These are phyloP conservation scores for Pyrgilauda ruficollis DNA, from an alignment of 2,113 vertebrate genomes.

Conservation along the genomic window DNA sequence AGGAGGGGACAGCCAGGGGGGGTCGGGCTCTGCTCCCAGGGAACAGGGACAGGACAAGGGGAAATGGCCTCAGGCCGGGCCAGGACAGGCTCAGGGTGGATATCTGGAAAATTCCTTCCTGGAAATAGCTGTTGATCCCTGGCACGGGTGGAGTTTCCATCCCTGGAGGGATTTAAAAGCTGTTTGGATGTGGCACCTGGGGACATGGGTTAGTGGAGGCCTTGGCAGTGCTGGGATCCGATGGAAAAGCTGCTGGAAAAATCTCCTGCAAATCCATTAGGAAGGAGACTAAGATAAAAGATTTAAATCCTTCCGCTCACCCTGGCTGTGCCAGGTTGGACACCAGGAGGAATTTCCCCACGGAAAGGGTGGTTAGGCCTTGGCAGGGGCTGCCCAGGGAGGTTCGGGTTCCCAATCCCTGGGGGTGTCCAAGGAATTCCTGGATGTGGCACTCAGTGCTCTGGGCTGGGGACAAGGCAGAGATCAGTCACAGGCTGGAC, in stretches of 20 bases:
- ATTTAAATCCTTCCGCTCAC: background rate
- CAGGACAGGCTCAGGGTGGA: background rate
- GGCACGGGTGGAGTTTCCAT: background rate
- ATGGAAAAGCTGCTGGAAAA: background rate
- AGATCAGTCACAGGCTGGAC: accelerated
- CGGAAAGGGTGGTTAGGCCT: background rate
- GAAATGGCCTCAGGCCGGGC: background rate
- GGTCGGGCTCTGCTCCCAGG: accelerated
- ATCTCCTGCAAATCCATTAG: background rate
- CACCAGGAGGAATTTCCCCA: accelerated
- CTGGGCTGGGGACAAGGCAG: background rate
- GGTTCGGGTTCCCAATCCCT: background rate
- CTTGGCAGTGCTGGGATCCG: background rate
- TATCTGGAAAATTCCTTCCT: background rate
- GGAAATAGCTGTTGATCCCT: background rate
- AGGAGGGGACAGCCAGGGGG: accelerated
- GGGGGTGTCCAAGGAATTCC: accelerated
- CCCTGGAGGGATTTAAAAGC: background rate
- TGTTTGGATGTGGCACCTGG: background rate
- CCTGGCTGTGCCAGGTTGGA: background rate
- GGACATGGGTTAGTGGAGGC: background rate
- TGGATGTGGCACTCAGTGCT: accelerated
- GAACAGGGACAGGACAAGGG: background rate
- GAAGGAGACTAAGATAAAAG: background rate
- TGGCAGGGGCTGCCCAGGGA: background rate